Conservation (phyloP, 2,797 vertebrate species). For the Remorina albescens region DNA sequence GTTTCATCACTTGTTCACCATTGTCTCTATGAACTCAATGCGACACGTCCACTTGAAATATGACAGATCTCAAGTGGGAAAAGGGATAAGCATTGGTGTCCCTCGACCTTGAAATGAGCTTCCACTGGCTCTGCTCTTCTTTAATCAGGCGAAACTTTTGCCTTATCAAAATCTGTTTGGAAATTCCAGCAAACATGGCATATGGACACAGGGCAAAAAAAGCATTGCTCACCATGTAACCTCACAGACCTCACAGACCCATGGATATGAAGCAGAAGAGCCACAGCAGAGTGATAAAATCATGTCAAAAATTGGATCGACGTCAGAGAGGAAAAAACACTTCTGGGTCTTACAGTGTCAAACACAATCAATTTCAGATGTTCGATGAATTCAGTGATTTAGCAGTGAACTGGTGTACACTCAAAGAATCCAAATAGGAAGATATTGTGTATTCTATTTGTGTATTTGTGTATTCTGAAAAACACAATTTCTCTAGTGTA, state of each 20-base stretch:
- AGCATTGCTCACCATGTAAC: conserved; percentile 61
- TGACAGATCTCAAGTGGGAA: conserved; percentile 30
- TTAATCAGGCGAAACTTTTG: conserved; percentile 23
- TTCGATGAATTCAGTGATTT: conserved; percentile 1
- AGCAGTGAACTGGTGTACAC: background rate
- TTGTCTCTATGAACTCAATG: conserved; percentile 23
- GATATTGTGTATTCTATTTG: conserved; percentile 2
- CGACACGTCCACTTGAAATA: conserved; percentile 27
- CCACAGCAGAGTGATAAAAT: conserved; percentile 20
- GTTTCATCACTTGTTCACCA: conserved; percentile 16
- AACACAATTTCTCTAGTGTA: background rate
- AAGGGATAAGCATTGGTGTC: conserved; percentile 26
- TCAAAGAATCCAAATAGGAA: conserved; percentile 18
- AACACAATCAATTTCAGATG: conserved; percentile 14
- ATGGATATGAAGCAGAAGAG: conserved; percentile 17
- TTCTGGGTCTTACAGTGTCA: conserved; percentile 2
- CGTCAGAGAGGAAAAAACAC: conserved; percentile 15
- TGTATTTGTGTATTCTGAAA: background rate
- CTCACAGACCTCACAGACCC: conserved; percentile 49
- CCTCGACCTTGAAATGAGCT: conserved; percentile 48
- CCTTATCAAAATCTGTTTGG: conserved; percentile 31
- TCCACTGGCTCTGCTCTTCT: conserved; percentile 6
- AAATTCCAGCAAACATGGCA: conserved; percentile 34
- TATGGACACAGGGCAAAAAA: conserved; percentile 29
- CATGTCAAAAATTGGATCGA: conserved; percentile 35